Base-by-base conservation (phyloP, 2,113 vertebrate species). In the Gasterosteus nipponicus region DNA sequence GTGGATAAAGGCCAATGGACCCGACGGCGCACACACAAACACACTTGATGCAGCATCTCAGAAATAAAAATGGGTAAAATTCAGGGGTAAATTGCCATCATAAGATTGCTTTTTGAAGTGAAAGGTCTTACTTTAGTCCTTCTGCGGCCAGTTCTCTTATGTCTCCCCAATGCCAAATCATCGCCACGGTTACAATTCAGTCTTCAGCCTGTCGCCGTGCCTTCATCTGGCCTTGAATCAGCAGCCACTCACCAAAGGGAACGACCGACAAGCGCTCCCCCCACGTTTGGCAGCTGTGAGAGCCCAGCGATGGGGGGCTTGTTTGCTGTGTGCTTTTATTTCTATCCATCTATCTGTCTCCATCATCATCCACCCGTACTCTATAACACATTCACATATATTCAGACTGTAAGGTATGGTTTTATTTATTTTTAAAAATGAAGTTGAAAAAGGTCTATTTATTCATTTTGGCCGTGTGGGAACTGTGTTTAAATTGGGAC, bases 141-240 rank as follows among this genome's bases (percentile, higher is more conserved):
- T 46, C n/a, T 22, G 58, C 16, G 29, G 61, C 12, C 63, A 29
- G 41, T 22, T 71, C 60, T 75, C 49, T 39, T 81, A 49, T 35
- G 44, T 35, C 39, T 53, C 70, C 18, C 19, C 44, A 62, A 3
- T 63, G 73, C 22, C 79, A 80, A 71, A 66, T 77, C 56, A 79
- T 68, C 67, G 61, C 77, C 75, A 82, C 83, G 75, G 81, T 69
- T 74, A 77, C 73, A 64, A 29, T 33, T 81, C 80, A 66, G 51
- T 78, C 42, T 76, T 22, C 31, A 59, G 49, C 70, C 41, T 5
- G 54, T 78, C 29, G 14, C 38, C 68, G n/a, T 33, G 69, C 69
- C 62, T 81, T 75, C 86, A 87, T 90, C 83, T 84, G 80, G 29
- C 68, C 78, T 80, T 63, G 72, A 65, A 85, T 88, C 84, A 78